Conservation (phyloP, 2,797 vertebrate genomes). For the Rousettus madagascariensis region DNA sequence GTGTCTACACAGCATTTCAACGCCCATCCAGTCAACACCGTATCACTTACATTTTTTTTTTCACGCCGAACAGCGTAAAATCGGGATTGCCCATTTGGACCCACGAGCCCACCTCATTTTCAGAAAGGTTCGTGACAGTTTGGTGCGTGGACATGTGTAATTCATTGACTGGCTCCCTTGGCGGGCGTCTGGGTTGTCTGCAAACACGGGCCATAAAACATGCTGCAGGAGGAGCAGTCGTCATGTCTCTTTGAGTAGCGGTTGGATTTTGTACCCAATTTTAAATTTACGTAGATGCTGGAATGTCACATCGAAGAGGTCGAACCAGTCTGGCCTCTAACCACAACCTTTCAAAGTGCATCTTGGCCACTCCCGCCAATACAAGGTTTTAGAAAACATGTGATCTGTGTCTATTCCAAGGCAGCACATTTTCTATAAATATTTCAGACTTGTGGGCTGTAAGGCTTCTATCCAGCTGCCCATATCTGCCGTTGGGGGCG, state of each 20-base stretch:
- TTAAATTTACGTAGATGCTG: neutral
- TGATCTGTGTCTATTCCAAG: neutral
- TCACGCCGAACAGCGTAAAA: neutral
- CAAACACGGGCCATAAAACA: neutral
- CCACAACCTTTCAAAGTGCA: neutral
- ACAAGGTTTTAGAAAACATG: neutral
- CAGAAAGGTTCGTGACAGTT: too few relatives aligned
- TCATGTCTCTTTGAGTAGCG: neutral
- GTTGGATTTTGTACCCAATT: neutral
- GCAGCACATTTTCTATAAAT: neutral
- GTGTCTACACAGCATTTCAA: neutral
- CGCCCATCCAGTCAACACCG: neutral
- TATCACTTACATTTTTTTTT: neutral
- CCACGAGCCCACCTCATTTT: neutral
- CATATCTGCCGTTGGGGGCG: neutral
- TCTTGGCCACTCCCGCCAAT: neutral
- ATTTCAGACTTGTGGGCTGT: neutral
- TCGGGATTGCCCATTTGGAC: neutral
- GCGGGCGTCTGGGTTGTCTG: too few relatives aligned
- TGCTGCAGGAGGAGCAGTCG: neutral
- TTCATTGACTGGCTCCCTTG: neutral
- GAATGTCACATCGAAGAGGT: neutral
- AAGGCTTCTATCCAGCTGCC: neutral
- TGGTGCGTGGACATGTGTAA: fast-evolving
- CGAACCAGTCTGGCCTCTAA: neutral